Evolutionary conservation across 2,113 vertebrate species (phyloP), one percentile per base, ranked within the genome.

Genomic region (Pogona vitticeps): DNA sequence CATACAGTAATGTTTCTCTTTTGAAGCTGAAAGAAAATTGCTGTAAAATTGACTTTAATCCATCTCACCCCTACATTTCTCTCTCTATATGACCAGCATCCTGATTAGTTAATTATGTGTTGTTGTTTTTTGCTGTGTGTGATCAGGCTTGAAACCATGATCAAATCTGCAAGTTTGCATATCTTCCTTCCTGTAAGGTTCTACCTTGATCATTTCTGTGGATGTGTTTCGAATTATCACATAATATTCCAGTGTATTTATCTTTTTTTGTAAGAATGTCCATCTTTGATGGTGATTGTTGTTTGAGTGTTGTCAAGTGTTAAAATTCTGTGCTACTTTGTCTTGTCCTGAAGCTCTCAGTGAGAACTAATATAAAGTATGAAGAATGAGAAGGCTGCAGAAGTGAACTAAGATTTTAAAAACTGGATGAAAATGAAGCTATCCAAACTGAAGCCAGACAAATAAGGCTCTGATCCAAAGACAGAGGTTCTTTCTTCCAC

Each of bases 371-470:
- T 78, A 82, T 81, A 78, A 61, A 82, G 76, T 40, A 78, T 80
- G 38, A 52, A 63, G 65, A 84, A 86, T 18, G 85, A 80, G 80
- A 46, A 23, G 31, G 7, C n/a, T 28, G 28, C 76, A 82, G 86
- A 92, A 91, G 63, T 18, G 89, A 91, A 90, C 52, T 58, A 18
- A n/a, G 13, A 17, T 84, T 92, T 92, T 90, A 85, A 82, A 73
- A 28, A 12, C 0, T 90, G 52, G 76, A 89, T 89, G 52, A 73
- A 85, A 89, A 80, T 79, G 78, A 90, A 93, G 36, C 3, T 76
- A 13, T 87, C 88, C 84, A 82, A 93, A 90, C 87, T 88, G 75
- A 93, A 88, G 63, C 33, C n/a, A 89, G 52, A 33, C 61, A 88
- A 88, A 33, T 75, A 63, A n/a, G 15, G 61, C 59, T 86, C 21